Base-by-base conservation (phyloP, 2,888 invertebrate genomes). In the Phorcus lineatus region DNA sequence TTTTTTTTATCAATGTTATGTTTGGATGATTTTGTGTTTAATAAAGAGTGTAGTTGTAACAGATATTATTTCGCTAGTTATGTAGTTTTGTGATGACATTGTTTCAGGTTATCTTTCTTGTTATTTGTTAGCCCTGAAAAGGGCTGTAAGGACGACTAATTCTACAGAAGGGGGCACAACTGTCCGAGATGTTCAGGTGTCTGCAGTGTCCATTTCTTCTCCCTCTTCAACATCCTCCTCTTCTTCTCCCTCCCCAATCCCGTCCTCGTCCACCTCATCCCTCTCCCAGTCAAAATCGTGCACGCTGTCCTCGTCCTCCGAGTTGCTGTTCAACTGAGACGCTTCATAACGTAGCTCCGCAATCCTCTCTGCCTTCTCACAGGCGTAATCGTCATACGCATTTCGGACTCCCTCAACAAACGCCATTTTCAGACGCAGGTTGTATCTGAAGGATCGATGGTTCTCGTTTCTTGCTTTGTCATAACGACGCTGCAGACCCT, bases 401-500 rank as follows among this genome's bases (percentile, higher is more conserved):
- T 76, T 76, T 13, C 76, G 52, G 0, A 76, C 76, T 4, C 76
- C 76, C 16, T 76, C 76, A 0, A 53, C 76, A 6, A 16, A 19
- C 2, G 55, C 24, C 76, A 76, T 76, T 53, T 28, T 76, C 17
- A 76, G 54, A 24, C 76, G 52, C 4, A 76, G 52, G 76, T 54
- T 76, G 53, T 54, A 76, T 19, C 76, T 47, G 31, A 76, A 54
- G 19, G 76, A 53, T 13, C 76, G 76, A 16, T 53, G 53, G 19
- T 76, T 28, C 28, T 76, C 76, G 47, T 17, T 47, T 28, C 76
- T 76, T 11, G 55, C 76, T 6, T 54, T 47, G 28, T 76, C 55
- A 31, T 76, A 76, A 28, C 76, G 13, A 24, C 52, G 17, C 54
- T 76, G 76, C 16, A 76, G 54, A 54, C 53, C 76, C 53, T 76